Percentiles rank a stretch among this genome's conserved stretches.
Evolutionary conservation across 2,113 vertebrate species (phyloP).

Genomic region (Petaurus breviceps): DNA sequence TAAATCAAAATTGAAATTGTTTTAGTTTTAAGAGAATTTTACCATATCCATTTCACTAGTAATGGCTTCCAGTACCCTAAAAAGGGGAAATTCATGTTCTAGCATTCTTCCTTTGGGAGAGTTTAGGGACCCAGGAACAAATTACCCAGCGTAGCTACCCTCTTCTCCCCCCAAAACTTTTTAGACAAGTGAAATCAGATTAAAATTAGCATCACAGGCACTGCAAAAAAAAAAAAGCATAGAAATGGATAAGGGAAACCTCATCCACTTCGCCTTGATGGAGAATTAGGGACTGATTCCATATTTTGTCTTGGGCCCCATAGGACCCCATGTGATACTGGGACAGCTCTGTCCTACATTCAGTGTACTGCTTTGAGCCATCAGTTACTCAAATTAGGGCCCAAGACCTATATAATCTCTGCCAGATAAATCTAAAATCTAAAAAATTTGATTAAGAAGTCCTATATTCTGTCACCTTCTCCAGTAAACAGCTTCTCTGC

Average conservation of each 20-base stretch:
- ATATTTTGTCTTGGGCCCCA: not conserved
- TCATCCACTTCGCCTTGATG: not conserved
- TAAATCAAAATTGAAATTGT: not conserved
- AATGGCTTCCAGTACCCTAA: slow-evolving; percentile 36
- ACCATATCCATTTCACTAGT: not conserved
- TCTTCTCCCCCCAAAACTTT: not conserved
- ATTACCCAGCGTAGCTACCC: not conserved
- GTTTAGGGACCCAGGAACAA: not conserved
- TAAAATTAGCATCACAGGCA: not conserved
- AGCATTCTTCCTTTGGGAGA: not conserved
- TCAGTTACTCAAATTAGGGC: not conserved
- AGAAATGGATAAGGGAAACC: not conserved
- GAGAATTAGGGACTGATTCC: not conserved
- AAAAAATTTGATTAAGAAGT: not conserved
- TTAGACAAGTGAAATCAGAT: not conserved
- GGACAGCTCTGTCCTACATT: not conserved
- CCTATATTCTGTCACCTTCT: not conserved
- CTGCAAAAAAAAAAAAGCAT: not conserved
- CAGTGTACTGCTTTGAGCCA: not conserved
- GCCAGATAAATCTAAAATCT: not conserved
- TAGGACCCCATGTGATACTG: not conserved
- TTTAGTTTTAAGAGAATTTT: not conserved
- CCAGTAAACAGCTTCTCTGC: not conserved
- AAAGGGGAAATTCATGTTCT: slow-evolving; percentile 8
- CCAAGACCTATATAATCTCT: not conserved